Evolutionary conservation across 2,888 invertebrate genomes (phyloP), one percentile per base, ranked within the genome.

Genomic region (Agrotis ipsilon): DNA sequence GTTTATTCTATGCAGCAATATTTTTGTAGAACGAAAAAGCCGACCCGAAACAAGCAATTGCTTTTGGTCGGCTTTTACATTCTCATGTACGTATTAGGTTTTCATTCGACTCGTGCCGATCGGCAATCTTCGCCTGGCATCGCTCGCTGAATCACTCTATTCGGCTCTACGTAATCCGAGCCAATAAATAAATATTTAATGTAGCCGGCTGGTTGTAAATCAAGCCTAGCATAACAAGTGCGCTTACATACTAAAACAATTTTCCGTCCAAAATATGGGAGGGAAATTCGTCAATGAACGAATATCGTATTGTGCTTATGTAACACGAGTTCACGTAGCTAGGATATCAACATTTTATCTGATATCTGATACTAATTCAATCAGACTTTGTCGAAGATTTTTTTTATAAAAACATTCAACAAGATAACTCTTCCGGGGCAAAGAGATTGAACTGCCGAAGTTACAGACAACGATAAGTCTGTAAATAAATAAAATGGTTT

Each of bases 301-400:
- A 54, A 49, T 54, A 32, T 59, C 19, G 43, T 45, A 27, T 21
- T 48, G 48, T 45, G 51, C 4, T 77, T 70, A 32, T 45, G 16
- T 64, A 51, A 18, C 49, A 39, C 52, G 19, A 9, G 52, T 39
- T 18, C 45, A 39, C 52, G 19, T 5, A 32, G 27, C 43, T 51
- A 54, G 49, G 45, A 59, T 78, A 78, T 69, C 24, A 45, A 73
- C 59, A 63, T 60, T 69, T 73, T 75, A 78, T n/a, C n/a, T n/a
- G n/a, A n/a, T n/a, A n/a, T 79, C 78, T 64, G 79, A 75, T 75
- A 58, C 48, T 60, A 72, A 78, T 77, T 77, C 73, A 77, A 73
- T 73, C 78, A 77, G 19, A 48, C 18, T 14, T 18, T 49, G 57
- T 49, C 43, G 32, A 43, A 32, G 24, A 61, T 60, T 63, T 55